phyloP scores from a whole-genome alignment of 2,888 invertebrate species.

The Lasioglossum figueresi region DNA sequence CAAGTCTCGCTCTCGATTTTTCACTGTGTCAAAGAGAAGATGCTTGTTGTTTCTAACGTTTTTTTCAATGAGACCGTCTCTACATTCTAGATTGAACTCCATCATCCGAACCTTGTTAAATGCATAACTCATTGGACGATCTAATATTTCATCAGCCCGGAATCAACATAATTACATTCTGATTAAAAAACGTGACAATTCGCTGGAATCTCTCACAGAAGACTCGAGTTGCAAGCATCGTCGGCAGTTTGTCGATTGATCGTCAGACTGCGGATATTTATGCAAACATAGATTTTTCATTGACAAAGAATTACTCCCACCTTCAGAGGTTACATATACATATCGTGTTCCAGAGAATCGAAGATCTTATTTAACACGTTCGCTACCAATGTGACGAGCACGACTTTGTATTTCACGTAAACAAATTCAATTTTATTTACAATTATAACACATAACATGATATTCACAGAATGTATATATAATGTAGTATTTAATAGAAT shows the following conservation, averaged over 20 bases:
- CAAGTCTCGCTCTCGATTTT: neutral
- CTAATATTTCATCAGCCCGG: neutral
- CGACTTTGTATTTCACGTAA: neutral
- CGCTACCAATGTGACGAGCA: neutral
- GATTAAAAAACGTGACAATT: slow-evolving; percentile 47
- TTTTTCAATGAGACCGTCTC: neutral
- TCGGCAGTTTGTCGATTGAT: slow-evolving; percentile 59
- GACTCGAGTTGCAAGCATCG: slow-evolving; percentile 51
- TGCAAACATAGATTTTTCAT: neutral
- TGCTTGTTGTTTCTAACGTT: neutral
- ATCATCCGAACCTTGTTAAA: neutral
- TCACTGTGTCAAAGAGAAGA: neutral
- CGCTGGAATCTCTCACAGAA: slow-evolving; percentile 31
- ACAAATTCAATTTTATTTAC: neutral
- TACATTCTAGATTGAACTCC: neutral
- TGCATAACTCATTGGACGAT: neutral
- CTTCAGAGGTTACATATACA: neutral
- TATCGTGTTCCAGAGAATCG: neutral
- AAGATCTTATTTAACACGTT: neutral
- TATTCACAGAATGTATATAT: neutral
- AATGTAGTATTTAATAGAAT: neutral
- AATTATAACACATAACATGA: neutral
- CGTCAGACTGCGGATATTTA: neutral
- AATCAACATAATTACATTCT: slow-evolving; percentile 42
- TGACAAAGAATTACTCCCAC: neutral